Percentiles rank a stretch among this genome's conserved stretches.
phyloP scores from a whole-genome alignment of 1,140 invertebrate species.

The Euura lappo region DNA sequence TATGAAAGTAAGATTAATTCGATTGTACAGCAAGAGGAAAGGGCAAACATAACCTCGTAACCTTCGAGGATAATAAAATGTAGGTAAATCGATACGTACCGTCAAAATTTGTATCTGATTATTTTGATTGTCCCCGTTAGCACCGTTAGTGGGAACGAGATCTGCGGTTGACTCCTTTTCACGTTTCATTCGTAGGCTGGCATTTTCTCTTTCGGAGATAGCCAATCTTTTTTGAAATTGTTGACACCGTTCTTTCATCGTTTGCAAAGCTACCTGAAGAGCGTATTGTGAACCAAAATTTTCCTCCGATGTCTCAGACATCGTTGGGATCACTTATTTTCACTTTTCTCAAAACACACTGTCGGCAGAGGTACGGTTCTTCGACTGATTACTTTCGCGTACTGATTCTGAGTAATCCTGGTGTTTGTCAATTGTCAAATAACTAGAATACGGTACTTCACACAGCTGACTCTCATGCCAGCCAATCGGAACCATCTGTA shows the following conservation, averaged over 20 bases:
- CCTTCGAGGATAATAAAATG: too few species aligned
- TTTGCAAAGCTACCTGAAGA: conserved; percentile 76
- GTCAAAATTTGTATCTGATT: conserved; percentile 30
- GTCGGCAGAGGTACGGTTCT: too few species aligned
- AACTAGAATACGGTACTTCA: too few species aligned
- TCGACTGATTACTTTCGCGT: too few species aligned
- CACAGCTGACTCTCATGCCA: too few species aligned
- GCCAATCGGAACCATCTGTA: too few species aligned
- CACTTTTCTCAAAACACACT: too few species aligned
- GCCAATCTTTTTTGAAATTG: conserved; percentile 72
- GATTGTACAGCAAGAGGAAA: too few species aligned
- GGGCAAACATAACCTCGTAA: too few species aligned
- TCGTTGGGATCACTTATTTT: not conserved
- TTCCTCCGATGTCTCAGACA: conserved; percentile 34
- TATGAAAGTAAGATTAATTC: too few species aligned
- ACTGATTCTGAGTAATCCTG: too few species aligned
- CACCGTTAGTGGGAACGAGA: conserved; percentile 23
- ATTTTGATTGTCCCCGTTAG: conserved; percentile 27
- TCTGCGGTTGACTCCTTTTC: conserved; percentile 42
- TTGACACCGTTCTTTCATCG: conserved; percentile 80
- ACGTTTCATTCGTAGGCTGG: conserved; percentile 65
- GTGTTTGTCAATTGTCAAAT: too few species aligned
- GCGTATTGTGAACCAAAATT: conserved; percentile 62
- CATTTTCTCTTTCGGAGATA: conserved; percentile 76
- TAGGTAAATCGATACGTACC: conserved; percentile 25